Base-by-base conservation (phyloP, 2,797 vertebrate genomes). In the Aeoliscus strigatus region DNA sequence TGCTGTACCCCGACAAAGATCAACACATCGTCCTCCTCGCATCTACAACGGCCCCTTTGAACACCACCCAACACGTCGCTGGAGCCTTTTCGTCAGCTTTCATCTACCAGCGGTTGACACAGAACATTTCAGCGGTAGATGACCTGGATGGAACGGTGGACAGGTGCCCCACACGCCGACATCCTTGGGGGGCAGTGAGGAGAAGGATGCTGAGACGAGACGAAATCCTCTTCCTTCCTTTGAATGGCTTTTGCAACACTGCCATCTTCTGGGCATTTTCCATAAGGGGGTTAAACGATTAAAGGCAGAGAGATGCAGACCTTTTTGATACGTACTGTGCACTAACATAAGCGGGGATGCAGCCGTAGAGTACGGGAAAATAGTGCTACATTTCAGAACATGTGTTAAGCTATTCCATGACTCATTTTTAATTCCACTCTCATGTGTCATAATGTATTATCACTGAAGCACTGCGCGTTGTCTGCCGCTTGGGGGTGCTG, bases 101-200 rank as follows among this genome's bases (percentile, higher is more conserved):
- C 4, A 53, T 57, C 9, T 31, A 32, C 23, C 51, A 33, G 2
- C 1, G 33, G 34, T 23, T 13, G 7, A 39, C 62, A 46, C 4
- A 0, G 9, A 37, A 26, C 67, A 73, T 71, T 46, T 79, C 31
- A 30, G 21, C 41, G n/a, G 23, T 1, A 2, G 23, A 37, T 31
- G 39, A 34, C 39, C 41, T 37, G 44, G 18, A 72, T 39, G 35
- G 12, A 1, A 13, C 24, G 36, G 11, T 26, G 53, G 60, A 39
- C 80, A 84, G 80, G 77, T 85, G 80, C 70, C 71, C 34, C 0
- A 21, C 66, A 71, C 68, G 65, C 74, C 60, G 68, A 67, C 6
- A 21, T 61, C 67, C 45, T 39, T 4, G 52, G 33, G 66, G 39
- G 56, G 63, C 18, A 3, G n/a, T 71, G 1, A 45, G 14, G 28